Conservation (phyloP, 2,888 invertebrate species). For the Mythimna impura region DNA sequence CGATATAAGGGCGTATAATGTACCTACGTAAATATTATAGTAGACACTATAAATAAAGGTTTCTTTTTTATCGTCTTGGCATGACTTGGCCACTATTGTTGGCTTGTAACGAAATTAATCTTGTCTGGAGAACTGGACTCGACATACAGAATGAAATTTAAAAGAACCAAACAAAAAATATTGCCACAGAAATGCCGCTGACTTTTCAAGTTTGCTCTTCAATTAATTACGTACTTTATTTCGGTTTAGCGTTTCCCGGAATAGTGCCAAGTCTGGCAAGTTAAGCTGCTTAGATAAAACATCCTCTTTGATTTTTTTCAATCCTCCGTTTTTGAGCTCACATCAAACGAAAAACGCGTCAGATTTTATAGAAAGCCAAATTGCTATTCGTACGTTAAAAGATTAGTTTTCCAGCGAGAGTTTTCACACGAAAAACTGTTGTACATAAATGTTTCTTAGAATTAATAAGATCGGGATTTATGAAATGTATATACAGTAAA, state of each 20-base stretch:
- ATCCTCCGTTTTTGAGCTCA: conserved; percentile 39
- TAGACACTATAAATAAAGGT: neutral
- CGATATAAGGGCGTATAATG: neutral
- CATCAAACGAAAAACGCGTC: conserved; percentile 26
- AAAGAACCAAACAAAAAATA: conserved; percentile 10
- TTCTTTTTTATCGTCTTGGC: conserved; percentile 3
- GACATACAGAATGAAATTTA: conserved; percentile 15
- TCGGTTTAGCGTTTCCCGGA: conserved; percentile 87
- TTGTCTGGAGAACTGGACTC: neutral
- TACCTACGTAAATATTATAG: neutral
- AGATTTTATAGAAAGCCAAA: conserved; percentile 39
- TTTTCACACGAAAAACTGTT: conserved; percentile 24
- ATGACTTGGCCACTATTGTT: conserved; percentile 33
- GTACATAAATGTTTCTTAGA: too few species aligned
- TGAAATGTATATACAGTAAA: too few species aligned
- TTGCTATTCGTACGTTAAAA: conserved; percentile 31
- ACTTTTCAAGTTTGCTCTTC: conserved; percentile 88
- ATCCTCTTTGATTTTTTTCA: conserved; percentile 39
- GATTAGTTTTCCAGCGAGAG: conserved; percentile 14
- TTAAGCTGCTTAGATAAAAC: conserved; percentile 54
- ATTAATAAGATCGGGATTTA: too few species aligned
- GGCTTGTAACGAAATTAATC: conserved; percentile 27
- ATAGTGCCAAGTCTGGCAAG: conserved; percentile 68
- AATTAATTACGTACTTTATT: conserved; percentile 52
- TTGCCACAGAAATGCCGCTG: neutral